phyloP scores from a whole-genome alignment of 1,140 invertebrate species.

The Aphis gossypii region DNA sequence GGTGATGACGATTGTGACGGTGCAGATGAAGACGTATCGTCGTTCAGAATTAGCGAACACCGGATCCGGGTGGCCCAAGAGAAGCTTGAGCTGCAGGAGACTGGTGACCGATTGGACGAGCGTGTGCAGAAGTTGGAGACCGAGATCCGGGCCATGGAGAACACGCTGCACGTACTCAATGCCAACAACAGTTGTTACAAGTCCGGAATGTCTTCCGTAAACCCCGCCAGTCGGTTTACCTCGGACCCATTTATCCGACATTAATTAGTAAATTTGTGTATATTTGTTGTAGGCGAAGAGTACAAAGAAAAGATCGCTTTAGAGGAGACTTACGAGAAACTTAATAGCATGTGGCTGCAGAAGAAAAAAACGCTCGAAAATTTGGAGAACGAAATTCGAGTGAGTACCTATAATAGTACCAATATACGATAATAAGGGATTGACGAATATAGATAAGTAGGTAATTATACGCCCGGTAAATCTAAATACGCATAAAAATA shows the following conservation, averaged over 20 bases:
- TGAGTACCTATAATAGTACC: neutral
- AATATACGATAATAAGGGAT: neutral
- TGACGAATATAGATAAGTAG: neutral
- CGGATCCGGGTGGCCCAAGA: constrained; percentile 69
- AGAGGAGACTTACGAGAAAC: constrained; percentile 1
- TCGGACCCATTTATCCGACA: neutral
- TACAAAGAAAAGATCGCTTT: constrained; percentile 27
- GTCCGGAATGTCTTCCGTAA: constrained; percentile 60
- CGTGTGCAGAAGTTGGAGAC: constrained; percentile 73
- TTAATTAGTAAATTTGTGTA: neutral
- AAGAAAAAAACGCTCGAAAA: constrained; percentile 17
- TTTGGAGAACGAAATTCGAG: neutral
- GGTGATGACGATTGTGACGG: neutral
- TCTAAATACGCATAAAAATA: neutral
- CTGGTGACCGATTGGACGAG: constrained; percentile 72
- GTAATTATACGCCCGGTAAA: neutral
- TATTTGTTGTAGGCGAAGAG: constrained; percentile 20
- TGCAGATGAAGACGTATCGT: neutral
- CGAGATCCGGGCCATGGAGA: constrained; percentile 78
- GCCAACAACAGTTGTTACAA: constrained; percentile 68
- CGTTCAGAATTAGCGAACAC: constrained; percentile 10
- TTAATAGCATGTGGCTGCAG: neutral
- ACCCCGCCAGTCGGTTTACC: constrained; percentile 59
- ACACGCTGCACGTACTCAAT: constrained; percentile 74
- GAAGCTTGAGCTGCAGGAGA: constrained; percentile 72